Evolutionary conservation across 2,113 vertebrate species (phyloP).

Genomic region (Platycercus adscitus): DNA sequence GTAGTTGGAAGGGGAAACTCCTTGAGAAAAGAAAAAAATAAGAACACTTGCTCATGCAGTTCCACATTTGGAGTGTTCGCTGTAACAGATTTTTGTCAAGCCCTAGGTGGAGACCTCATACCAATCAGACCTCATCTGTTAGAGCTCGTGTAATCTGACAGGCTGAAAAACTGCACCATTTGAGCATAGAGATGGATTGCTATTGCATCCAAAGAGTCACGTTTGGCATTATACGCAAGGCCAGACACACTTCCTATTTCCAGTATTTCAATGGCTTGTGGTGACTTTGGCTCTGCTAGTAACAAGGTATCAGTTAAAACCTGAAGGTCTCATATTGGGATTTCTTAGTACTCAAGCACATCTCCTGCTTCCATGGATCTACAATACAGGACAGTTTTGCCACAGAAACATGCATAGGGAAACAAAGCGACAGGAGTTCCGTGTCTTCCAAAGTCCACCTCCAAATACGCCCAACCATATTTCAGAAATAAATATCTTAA

Average conservation of each 20-base stretch:
- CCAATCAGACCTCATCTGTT: background rate
- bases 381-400: background rate
- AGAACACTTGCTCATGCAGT: background rate
- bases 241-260: background rate
- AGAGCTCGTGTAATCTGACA: background rate
- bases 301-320: background rate
- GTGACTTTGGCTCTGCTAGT: background rate
- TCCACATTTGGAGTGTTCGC: rapidly evolving
- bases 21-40: background rate
- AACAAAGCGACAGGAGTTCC: background rate
- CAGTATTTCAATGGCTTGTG: background rate
- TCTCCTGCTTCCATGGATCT: background rate
- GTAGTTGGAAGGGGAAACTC: background rate
- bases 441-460: background rate
- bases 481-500: background rate
- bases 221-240: background rate
- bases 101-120: background rate
- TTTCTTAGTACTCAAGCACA: background rate
- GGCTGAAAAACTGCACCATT: background rate
- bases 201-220: background rate
- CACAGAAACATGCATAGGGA: rapidly evolving
- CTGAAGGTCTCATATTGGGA: background rate
- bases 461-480: background rate
- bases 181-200: background rate
- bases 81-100: background rate